Evolutionary conservation across 2,888 invertebrate genomes (phyloP).

Genomic region (Myathropa florea): DNA sequence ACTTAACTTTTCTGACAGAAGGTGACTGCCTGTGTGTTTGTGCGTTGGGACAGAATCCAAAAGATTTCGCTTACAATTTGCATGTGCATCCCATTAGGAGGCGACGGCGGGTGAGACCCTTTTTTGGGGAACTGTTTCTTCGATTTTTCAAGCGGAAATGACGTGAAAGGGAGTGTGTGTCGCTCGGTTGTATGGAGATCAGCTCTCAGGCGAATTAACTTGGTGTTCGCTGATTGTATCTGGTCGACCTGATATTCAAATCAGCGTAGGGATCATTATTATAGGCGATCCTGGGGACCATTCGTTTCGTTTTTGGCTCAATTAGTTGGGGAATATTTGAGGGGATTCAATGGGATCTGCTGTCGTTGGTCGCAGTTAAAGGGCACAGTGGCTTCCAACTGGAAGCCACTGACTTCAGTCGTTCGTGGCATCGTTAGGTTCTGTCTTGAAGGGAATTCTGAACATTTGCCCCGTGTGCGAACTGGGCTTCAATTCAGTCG

Average conservation of each 20-base stretch:
- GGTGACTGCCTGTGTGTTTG: background rate
- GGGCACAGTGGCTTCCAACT: too few relatives aligned
- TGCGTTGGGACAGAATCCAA: conserved; percentile 27
- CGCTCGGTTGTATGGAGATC: conserved; percentile 29
- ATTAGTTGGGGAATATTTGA: background rate
- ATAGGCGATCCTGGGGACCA: background rate
- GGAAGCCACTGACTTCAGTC: too few relatives aligned
- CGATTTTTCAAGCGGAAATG: conserved; percentile 28
- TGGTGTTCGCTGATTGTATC: conserved; percentile 33
- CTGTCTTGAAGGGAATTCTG: too few relatives aligned
- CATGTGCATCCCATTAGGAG: conserved; percentile 58
- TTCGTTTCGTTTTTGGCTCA: background rate
- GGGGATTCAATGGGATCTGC: too few relatives aligned
- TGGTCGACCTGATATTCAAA: conserved; percentile 10
- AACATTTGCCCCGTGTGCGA: too few relatives aligned
- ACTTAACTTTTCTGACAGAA: conserved; percentile 58
- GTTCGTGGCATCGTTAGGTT: too few relatives aligned
- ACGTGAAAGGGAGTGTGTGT: conserved; percentile 4
- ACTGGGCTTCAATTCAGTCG: too few relatives aligned
- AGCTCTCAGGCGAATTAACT: conserved; percentile 1
- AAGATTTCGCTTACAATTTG: conserved; percentile 52
- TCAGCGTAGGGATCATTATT: background rate
- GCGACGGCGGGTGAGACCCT: conserved; percentile 1
- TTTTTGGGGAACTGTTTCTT: conserved; percentile 32
- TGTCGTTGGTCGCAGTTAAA: too few relatives aligned